Percentiles rank a stretch among this genome's conserved stretches.
These are phyloP conservation scores for Chrysocyon brachyurus DNA, from an alignment of 2,797 vertebrate species.

Conservation along the genomic window DNA sequence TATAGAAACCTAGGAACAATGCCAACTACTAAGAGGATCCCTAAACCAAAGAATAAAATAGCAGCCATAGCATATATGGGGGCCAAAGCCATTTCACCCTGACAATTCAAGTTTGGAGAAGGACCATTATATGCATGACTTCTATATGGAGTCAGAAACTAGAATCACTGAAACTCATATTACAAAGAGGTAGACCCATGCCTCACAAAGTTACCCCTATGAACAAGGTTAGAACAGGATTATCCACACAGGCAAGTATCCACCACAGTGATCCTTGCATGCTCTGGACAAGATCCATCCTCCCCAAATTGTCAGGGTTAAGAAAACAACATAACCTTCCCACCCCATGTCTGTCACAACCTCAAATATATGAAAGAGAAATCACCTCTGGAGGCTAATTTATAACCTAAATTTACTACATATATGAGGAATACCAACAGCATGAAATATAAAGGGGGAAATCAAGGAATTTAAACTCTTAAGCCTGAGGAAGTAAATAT, in stretches of 20 bases:
- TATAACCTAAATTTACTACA: not conserved
- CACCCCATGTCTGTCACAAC: not conserved
- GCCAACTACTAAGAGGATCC: not conserved
- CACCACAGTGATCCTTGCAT: not conserved
- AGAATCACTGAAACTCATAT: not conserved
- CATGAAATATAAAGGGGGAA: not conserved
- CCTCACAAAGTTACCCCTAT: not conserved
- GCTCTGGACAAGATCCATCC: not conserved
- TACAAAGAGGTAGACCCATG: not conserved
- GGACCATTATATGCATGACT: not conserved
- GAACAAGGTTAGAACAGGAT: not conserved
- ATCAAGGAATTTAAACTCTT: not conserved
- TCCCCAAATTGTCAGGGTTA: not conserved
- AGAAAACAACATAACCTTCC: not conserved
- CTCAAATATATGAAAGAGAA: not conserved
- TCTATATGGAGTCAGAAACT: not conserved
- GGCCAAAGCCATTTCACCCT: not conserved
- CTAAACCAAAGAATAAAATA: not conserved
- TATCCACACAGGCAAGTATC: not conserved
- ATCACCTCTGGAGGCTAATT: not conserved
- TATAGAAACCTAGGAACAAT: not conserved
- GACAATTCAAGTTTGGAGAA: not conserved
- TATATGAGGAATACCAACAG: not conserved
- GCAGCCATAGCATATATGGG: not conserved
- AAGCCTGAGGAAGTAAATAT: not conserved